Conservation (phyloP, 2,113 vertebrate species). For the Actinemys pallida region DNA sequence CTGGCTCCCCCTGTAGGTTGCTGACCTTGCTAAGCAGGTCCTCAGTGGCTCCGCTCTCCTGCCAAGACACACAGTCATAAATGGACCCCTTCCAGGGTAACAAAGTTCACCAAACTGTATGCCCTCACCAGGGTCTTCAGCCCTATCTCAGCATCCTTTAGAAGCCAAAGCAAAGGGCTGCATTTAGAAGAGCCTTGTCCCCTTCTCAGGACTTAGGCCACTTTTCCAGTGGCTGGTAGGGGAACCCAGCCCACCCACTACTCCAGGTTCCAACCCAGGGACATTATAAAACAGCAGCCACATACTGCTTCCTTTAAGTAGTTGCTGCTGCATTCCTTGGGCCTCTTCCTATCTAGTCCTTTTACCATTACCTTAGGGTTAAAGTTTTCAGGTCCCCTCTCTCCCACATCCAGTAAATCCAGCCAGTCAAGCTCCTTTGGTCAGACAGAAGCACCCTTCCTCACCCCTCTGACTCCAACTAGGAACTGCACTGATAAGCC, state of each 20-base stretch:
- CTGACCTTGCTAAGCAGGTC: not conserved
- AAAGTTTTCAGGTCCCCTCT: not conserved
- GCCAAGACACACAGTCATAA: not conserved
- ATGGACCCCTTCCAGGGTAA: not conserved
- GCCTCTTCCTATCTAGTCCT: too few relatives aligned
- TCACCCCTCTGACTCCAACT: not conserved
- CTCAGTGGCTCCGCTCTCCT: not conserved
- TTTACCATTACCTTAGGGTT: not conserved
- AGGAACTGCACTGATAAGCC: not conserved
- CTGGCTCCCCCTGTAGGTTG: not conserved
- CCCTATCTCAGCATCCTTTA: not conserved
- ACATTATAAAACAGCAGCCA: not conserved
- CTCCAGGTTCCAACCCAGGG: not conserved
- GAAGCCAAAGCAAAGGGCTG: too few relatives aligned
- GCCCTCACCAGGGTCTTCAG: not conserved
- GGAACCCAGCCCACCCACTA: not conserved
- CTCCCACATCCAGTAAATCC: not conserved
- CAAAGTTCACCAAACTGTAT: not conserved
- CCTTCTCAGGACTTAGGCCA: not conserved
- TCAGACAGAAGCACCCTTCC: not conserved
- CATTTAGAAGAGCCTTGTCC: not conserved
- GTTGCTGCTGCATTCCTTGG: not conserved
- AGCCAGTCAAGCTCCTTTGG: not conserved
- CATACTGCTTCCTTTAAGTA: not conserved
- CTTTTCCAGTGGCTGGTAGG: not conserved